Evolutionary conservation across 2,888 invertebrate species (phyloP), one percentile per base, ranked within the genome.

Genomic region (Pollenia angustigena): DNA sequence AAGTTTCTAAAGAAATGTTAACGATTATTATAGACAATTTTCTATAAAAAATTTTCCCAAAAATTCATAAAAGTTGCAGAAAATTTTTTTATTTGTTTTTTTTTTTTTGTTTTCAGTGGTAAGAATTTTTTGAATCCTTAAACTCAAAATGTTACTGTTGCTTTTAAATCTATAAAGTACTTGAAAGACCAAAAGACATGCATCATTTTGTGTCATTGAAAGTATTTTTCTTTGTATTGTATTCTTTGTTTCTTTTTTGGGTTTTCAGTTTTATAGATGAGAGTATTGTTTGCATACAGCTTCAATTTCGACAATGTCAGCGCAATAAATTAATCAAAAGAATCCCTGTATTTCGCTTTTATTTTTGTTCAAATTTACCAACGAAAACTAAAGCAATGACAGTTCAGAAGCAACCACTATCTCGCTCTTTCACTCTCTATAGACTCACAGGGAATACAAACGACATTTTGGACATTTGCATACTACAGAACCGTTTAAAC

Each of bases 251-350:
- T 54, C 11, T 52, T 56, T 40, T 42, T 32, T 32, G 32, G 6
- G 2, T 48, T 18, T 64, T 58, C 9, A 2, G 4, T 42, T 23
- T 42, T 81, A 52, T 16, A 60, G 50, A 84, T 84, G 78, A 76
- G 66, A 54, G 85, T 68, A 87, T 87, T 87, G 87, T 87, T 87
- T 87, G 87, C 84, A 84, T 84, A 84, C 81, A 87, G 80, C 85
- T 88, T 88, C 87, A 88, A 83, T 85, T 88, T 88, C 85, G 86
- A 87, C 84, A 85, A 83, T 87, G 85, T 87, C 87, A 85, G 85
- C 80, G 88, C 88, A 88, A 88, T 88, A 88, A 88, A 88, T 88
- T 88, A 88, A 88, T 88, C 88, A 88, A 88, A 88, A 84, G 84
- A 82, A 84, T 82, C 66, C 81, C 54, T 81, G 78, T 76, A 64